Evolutionary conservation across 2,797 vertebrate species (phyloP).

Genomic region (Rhynchonycteris naso): DNA sequence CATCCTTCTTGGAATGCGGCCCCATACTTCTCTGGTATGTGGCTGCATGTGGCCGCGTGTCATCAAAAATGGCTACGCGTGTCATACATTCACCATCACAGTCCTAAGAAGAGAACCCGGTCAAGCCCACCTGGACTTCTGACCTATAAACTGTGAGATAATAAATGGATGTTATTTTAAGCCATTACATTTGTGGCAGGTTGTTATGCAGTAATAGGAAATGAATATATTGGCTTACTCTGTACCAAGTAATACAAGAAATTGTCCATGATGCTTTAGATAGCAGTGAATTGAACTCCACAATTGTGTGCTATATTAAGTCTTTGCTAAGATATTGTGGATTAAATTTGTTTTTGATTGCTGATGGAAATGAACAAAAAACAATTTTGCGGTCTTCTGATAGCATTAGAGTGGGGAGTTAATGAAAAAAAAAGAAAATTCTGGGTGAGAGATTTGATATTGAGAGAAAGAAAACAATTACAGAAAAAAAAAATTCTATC

Average conservation of each 20-base stretch:
- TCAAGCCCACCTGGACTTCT: neutral
- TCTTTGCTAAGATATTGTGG: slow-evolving; percentile 19
- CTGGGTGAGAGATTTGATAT: neutral
- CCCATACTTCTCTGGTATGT: too few species aligned
- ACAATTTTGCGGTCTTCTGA: neutral
- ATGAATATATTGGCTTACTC: neutral
- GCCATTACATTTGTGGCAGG: neutral
- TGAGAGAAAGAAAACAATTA: slow-evolving; percentile 1
- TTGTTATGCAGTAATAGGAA: neutral
- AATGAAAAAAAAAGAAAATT: neutral
- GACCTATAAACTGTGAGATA: neutral
- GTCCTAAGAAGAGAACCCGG: neutral
- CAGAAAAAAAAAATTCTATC: neutral
- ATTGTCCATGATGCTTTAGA: neutral
- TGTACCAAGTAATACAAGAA: neutral
- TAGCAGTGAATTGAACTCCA: neutral
- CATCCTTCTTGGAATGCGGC: too few species aligned
- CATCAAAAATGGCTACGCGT: too few species aligned
- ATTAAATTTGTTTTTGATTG: slow-evolving; percentile 7
- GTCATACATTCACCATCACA: too few species aligned
- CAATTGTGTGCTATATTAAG: neutral
- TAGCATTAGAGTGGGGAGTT: neutral
- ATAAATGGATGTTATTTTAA: neutral
- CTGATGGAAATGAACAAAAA: neutral
- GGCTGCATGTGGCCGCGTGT: too few species aligned